These are phyloP conservation scores for Dromiciops gliroides DNA, from an alignment of 2,113 vertebrate species.

Conservation along the genomic window DNA sequence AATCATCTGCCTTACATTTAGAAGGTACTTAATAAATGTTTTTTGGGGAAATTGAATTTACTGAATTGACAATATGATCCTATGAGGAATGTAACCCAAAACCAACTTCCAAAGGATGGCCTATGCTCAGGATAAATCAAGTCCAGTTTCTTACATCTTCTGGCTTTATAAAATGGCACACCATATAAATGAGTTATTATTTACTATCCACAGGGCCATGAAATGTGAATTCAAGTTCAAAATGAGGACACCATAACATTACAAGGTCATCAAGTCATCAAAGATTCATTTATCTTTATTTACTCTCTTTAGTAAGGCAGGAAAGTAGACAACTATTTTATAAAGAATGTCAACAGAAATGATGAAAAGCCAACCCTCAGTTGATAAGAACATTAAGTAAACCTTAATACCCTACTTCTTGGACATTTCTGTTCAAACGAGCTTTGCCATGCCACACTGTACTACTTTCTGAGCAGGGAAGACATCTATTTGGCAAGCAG, in stretches of 20 bases:
- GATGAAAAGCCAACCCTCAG: not conserved
- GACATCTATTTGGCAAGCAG: not conserved
- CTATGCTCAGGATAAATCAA: not conserved
- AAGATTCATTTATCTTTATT: not conserved
- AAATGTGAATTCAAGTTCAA: not conserved
- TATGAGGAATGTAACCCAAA: not conserved
- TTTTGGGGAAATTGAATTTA: not conserved
- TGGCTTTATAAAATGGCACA: not conserved
- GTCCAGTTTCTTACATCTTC: not conserved
- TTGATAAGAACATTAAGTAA: not conserved
- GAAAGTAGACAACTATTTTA: not conserved
- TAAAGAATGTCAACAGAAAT: not conserved
- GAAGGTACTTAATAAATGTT: not conserved
- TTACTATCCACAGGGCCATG: not conserved
- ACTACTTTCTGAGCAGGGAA: not conserved
- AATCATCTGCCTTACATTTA: not conserved
- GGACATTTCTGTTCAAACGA: not conserved
- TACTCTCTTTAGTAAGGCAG: not conserved
- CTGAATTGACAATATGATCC: not conserved
- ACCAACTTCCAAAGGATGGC: not conserved
- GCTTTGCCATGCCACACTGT: not conserved
- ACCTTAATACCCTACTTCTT: not conserved
- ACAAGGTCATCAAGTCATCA: not conserved
- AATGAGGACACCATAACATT: not conserved
- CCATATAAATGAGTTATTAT: not conserved